These are phyloP conservation scores for Adoxophyes honmai DNA, from an alignment of 1,140 invertebrate genomes.

Conservation along the genomic window DNA sequence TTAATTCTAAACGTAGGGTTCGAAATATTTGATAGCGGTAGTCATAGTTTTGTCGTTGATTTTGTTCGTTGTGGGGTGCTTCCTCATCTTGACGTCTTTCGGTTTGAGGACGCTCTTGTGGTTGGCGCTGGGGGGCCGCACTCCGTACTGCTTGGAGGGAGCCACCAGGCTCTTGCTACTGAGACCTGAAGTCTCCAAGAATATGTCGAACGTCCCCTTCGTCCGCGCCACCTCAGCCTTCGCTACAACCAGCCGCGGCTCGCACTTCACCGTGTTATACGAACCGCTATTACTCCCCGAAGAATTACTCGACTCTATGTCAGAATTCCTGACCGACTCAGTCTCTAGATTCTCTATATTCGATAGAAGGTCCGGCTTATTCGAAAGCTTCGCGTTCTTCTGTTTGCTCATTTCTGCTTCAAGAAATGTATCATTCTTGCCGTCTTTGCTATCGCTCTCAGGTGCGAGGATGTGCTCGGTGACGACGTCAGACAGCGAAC, in stretches of 20 bases:
- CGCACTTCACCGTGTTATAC: conserved; percentile 74
- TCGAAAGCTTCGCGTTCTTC: conserved; percentile 70
- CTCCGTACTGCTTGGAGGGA: conserved; percentile 77
- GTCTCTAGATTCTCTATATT: conserved; percentile 77
- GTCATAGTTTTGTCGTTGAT: conserved; percentile 74
- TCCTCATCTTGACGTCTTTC: conserved; percentile 85
- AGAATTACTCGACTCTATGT: conserved; percentile 76
- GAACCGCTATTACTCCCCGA: conserved; percentile 75
- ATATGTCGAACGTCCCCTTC: conserved; percentile 82
- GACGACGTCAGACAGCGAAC: conserved; percentile 78
- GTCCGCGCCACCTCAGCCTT: conserved; percentile 43
- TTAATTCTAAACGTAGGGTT: conserved; percentile 70
- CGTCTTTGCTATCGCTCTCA: conserved; percentile 43
- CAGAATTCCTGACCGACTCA: conserved; percentile 74
- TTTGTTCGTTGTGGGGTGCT: conserved; percentile 72
- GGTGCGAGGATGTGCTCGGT: conserved; percentile 61
- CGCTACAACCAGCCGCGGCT: conserved; percentile 55
- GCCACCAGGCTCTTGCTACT: conserved; percentile 89
- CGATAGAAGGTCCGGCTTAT: conserved; percentile 75
- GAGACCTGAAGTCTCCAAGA: conserved; percentile 87
- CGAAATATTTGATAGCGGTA: conserved; percentile 77
- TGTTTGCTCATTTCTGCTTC: conserved; percentile 43
- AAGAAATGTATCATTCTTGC: conserved; percentile 50
- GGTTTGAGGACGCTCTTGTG: conserved; percentile 87
- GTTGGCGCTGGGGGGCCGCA: conserved; percentile 81